These are phyloP conservation scores for Parapristionchus giblindavisi DNA, from an alignment of 2,888 invertebrate genomes.

Conservation along the genomic window DNA sequence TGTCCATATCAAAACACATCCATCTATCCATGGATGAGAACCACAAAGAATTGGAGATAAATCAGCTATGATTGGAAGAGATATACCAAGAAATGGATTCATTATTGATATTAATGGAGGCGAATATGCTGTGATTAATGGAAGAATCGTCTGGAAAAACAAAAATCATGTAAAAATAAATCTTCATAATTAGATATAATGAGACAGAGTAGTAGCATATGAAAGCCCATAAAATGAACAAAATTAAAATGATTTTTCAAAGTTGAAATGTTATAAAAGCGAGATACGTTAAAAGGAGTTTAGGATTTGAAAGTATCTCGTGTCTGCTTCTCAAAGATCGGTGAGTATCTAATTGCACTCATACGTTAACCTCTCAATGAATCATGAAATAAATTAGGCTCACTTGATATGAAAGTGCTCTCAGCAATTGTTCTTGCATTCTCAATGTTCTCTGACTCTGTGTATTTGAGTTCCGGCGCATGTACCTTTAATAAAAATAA, in stretches of 20 bases:
- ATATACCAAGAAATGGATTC: constrained; percentile 13
- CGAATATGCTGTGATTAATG: constrained; percentile 20
- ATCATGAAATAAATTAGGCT: no score
- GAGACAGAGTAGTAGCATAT: no score
- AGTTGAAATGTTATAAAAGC: no score
- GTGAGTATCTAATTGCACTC: neutral
- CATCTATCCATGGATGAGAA: constrained; percentile 32
- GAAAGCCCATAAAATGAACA: no score
- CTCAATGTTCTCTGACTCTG: constrained; percentile 1
- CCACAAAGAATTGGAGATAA: constrained; percentile 32
- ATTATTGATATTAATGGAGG: constrained; percentile 21
- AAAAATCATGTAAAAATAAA: no score
- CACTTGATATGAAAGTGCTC: constrained; percentile 19
- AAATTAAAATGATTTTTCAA: no score
- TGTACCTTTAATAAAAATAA: neutral
- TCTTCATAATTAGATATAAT: no score
- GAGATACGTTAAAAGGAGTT: neutral
- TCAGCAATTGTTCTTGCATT: constrained; percentile 7
- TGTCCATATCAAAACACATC: constrained; percentile 30
- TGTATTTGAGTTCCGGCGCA: neutral
- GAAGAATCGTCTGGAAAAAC: constrained; percentile 15
- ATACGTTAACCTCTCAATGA: neutral
- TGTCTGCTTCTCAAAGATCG: neutral
- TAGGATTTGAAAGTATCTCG: neutral
- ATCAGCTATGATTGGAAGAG: constrained; percentile 19